Conservation (phyloP, 2,888 invertebrate species). For the Blera fallax region DNA sequence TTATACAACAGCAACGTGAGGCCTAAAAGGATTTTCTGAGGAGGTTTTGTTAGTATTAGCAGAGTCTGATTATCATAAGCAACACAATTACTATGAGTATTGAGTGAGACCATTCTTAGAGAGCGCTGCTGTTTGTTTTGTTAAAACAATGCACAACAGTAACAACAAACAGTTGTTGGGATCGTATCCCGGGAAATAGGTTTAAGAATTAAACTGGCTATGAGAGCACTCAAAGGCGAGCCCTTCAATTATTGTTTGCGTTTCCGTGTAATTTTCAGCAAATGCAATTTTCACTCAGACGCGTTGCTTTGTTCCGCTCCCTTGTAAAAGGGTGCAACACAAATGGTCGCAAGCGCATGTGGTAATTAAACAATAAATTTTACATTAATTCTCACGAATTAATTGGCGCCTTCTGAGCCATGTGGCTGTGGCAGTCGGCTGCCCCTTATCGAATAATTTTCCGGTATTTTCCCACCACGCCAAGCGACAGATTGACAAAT, state of each 20-base stretch:
- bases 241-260: slow-evolving; percentile 45
- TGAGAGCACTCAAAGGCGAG: slow-evolving; percentile 27
- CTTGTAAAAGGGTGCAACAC: slow-evolving; percentile 37
- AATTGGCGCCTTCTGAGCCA: slow-evolving; percentile 51
- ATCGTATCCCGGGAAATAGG: slow-evolving; percentile 57
- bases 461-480: slow-evolving; percentile 58
- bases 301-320: slow-evolving; percentile 30
- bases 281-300: slow-evolving; percentile 57
- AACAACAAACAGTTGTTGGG: slow-evolving; percentile 12
- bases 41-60: slow-evolving; percentile 44
- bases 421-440: slow-evolving; percentile 12
- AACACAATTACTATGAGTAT: slow-evolving; percentile 59
- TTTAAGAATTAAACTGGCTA: slow-evolving; percentile 42
- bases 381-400: slow-evolving; percentile 69
- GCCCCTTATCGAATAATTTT: slow-evolving; percentile 40
- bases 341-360: slow-evolving; percentile 48
- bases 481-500: slow-evolving; percentile 61
- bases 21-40: slow-evolving; percentile 50
- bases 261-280: slow-evolving; percentile 62
- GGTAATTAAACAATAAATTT: slow-evolving; percentile 71
- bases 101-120: slow-evolving; percentile 33
- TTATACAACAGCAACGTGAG: slow-evolving; percentile 52
- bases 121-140: slow-evolving; percentile 32
- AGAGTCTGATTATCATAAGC: slow-evolving; percentile 60
- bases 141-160: slow-evolving; percentile 57